A percentile compares a stretch with the other conserved stretches of the same genome.
Conservation (phyloP, 2,113 vertebrate species). For the Pomatorhinus ruficollis region DNA sequence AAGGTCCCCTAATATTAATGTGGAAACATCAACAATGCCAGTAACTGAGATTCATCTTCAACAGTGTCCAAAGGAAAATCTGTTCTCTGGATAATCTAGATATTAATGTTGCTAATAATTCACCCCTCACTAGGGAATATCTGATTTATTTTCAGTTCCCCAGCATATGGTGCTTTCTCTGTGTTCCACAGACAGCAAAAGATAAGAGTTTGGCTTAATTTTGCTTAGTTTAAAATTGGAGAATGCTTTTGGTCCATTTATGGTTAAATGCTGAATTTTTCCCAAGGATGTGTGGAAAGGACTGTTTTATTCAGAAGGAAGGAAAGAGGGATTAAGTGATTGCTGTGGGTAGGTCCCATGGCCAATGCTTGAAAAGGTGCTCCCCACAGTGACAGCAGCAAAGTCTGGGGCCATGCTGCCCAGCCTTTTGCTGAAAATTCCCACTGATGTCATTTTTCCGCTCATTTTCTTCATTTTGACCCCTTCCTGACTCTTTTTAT, state of each 20-base stretch:
- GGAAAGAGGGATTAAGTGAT: background rate
- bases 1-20: background rate
- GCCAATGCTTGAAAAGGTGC: background rate
- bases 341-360: background rate
- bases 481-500: background rate
- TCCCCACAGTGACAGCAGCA: background rate
- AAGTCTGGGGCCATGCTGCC: background rate
- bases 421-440: background rate
- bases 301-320: background rate
- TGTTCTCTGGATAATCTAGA: conserved; percentile 2
- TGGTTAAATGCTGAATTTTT: background rate
- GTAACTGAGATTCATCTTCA: background rate
- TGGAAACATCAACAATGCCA: background rate
- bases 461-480: background rate
- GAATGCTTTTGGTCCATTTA: background rate
- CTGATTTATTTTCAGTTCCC: conserved; percentile 32
- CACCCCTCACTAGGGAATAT: background rate
- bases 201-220: background rate
- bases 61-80: background rate
- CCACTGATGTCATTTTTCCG: background rate
- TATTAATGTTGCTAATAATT: conserved; percentile 6
- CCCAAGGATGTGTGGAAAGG: background rate
- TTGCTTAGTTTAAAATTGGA: background rate
- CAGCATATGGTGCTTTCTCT: background rate
- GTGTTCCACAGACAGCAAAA: background rate